Conservation (phyloP, 2,113 vertebrate genomes). For the Pelodiscus sinensis region DNA sequence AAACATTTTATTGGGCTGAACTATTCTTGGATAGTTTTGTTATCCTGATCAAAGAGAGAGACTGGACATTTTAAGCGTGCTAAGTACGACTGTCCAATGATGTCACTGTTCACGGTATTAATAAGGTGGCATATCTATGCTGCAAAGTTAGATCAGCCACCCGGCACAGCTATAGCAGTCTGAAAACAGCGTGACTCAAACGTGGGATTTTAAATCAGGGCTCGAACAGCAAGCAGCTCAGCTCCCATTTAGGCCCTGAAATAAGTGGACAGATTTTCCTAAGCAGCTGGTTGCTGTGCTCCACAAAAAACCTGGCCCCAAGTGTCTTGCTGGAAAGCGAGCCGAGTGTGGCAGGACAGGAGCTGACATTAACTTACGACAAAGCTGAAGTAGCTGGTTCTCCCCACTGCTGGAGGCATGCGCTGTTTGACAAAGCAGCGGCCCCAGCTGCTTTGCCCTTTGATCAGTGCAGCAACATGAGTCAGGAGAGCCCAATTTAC, state of each 20-base stretch:
- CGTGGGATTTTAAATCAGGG: conserved; percentile 56
- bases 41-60: too few species aligned
- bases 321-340: background rate
- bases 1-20: background rate
- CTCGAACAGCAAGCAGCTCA: conserved; percentile 52
- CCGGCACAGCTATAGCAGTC: conserved; percentile 13
- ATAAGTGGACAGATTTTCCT: conserved; percentile 26
- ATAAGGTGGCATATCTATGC: conserved; percentile 29
- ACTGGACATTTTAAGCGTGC: fast-evolving
- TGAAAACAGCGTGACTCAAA: conserved; percentile 54
- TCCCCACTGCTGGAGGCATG: fast-evolving
- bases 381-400: background rate
- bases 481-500: conserved; percentile 30
- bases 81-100: background rate
- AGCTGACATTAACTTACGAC: background rate
- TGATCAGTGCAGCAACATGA: conserved; percentile 55
- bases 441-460: conserved; percentile 37
- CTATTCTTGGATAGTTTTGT: background rate
- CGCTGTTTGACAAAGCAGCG: background rate
- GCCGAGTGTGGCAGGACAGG: background rate
- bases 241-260: conserved; percentile 29
- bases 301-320: conserved; percentile 59
- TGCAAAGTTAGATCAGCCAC: conserved; percentile 62
- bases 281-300: conserved; percentile 18
- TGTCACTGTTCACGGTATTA: background rate